Conservation (phyloP, 2,113 vertebrate species). For the Paraplagusia blochii region DNA sequence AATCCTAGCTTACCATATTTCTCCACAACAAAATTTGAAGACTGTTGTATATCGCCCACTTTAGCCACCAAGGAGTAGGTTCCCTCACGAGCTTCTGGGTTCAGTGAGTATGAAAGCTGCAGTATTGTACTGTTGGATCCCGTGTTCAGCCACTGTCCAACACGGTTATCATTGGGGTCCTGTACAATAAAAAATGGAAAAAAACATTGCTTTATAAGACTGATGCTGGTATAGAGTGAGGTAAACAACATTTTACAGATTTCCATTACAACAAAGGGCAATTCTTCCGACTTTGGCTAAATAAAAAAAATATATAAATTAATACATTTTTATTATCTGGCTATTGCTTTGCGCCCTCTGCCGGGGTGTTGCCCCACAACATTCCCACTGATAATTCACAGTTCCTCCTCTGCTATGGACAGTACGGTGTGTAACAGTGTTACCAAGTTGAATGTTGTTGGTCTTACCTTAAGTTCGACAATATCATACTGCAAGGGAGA, state of each 20-base stretch:
- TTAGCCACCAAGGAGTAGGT: conserved; percentile 36
- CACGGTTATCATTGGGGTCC: conserved; percentile 54
- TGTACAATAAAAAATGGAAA: no score
- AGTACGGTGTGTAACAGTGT: no score
- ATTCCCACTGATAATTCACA: no score
- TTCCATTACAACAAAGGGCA: neutral
- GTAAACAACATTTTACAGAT: no score
- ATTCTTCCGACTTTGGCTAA: no score
- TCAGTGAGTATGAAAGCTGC: conserved; percentile 65
- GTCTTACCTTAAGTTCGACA: conserved; percentile 62
- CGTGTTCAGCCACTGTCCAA: conserved; percentile 69
- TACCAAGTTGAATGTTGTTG: neutral
- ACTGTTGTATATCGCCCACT: neutral
- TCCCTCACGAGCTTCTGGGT: conserved; percentile 66
- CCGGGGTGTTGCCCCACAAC: no score
- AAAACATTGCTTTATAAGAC: no score
- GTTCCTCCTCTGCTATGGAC: no score
- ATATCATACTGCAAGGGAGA: conserved; percentile 50
- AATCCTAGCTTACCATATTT: conserved; percentile 62
- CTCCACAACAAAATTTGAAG: conserved; percentile 63
- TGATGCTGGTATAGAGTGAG: no score
- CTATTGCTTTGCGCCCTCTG: no score
- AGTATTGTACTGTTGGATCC: conserved; percentile 52
- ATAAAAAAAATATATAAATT: no score
- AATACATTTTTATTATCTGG: no score